Evolutionary conservation across 2,113 vertebrate species (phyloP), one percentile per base, ranked within the genome.

Genomic region (Heterochromis multidens): DNA sequence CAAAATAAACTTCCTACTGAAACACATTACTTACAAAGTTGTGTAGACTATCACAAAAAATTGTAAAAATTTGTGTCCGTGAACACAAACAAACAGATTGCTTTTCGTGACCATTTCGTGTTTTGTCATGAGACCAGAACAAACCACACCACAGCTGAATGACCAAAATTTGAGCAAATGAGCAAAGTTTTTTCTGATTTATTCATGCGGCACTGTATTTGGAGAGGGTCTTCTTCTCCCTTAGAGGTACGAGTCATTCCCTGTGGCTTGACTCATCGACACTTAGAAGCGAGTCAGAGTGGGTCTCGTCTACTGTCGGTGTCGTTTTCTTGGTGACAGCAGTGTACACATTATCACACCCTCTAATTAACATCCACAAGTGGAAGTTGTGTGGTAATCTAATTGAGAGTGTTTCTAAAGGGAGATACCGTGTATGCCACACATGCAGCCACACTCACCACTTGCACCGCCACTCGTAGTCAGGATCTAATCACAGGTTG

Each of bases 281-380:
- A 61, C 61, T 86, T 3, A 1, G 59, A 35, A 31, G 19, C 31
- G 13, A 87, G 79, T 89, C 93, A 85, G 65, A 82, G 77, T 54
- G 52, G 54, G 52, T 80, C 84, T 57, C 7, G 14, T 74, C 46
- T 46, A 27, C 16, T 5, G 33, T 57, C 59, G 5, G 13, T 80
- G 80, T 52, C 6, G 7, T 16, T 54, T 29, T 79, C 82, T 49
- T 13, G 16, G 87, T 65, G 65, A 88, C 70, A 78, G 85, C 61
- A 4, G 54, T 80, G 79, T 81, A 31, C 62, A 33, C 52, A 77
- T 84, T 52, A 62, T 81, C 49, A 74, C 81, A 27, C 35, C 43
- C 90, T 87, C 33, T 86, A 89, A 90, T 91, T 87, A 86, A 77
- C 74, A 67, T 81, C 72, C 77, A 65, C 67, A 61, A 87, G 80